These are phyloP conservation scores for Harpegnathos saltator DNA, from an alignment of 1,140 invertebrate species.

Conservation along the genomic window DNA sequence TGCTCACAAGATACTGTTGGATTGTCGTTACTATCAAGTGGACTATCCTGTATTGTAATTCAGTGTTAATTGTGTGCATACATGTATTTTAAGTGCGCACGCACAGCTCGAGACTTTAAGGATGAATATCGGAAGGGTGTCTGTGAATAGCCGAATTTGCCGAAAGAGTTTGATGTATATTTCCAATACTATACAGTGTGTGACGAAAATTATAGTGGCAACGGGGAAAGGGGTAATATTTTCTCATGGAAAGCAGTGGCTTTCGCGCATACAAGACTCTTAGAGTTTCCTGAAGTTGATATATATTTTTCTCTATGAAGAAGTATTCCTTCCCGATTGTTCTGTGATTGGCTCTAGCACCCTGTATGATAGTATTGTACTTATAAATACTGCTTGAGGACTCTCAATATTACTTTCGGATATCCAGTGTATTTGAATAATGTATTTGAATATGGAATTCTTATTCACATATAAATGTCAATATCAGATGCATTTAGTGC, in stretches of 20 bases:
- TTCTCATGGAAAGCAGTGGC: background rate
- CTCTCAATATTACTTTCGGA: conserved; percentile 33
- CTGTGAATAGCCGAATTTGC: conserved; percentile 27
- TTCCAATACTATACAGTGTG: conserved; percentile 40
- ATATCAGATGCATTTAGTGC: conserved; percentile 62
- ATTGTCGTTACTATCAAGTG: too few species aligned
- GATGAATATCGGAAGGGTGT: conserved; percentile 19
- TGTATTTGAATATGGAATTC: conserved; percentile 47
- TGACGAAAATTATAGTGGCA: conserved; percentile 34
- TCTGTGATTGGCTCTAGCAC: conserved; percentile 23
- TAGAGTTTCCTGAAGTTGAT: background rate
- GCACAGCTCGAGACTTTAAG: conserved; percentile 31
- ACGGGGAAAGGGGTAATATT: conserved; percentile 3
- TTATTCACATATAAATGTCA: conserved; percentile 58
- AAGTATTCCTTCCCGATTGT: conserved; percentile 29
- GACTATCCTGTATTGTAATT: conserved; percentile 18
- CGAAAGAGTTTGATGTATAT: conserved; percentile 37
- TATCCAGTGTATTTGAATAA: conserved; percentile 49
- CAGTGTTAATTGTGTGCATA: conserved; percentile 28
- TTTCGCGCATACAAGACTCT: background rate
- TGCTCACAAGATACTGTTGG: too few species aligned
- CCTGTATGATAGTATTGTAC: conserved; percentile 47
- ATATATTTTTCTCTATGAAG: background rate
- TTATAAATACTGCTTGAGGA: conserved; percentile 40
- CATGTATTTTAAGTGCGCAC: conserved; percentile 11